These are phyloP conservation scores for Cairina moschata DNA, from an alignment of 2,113 vertebrate species.

Conservation along the genomic window DNA sequence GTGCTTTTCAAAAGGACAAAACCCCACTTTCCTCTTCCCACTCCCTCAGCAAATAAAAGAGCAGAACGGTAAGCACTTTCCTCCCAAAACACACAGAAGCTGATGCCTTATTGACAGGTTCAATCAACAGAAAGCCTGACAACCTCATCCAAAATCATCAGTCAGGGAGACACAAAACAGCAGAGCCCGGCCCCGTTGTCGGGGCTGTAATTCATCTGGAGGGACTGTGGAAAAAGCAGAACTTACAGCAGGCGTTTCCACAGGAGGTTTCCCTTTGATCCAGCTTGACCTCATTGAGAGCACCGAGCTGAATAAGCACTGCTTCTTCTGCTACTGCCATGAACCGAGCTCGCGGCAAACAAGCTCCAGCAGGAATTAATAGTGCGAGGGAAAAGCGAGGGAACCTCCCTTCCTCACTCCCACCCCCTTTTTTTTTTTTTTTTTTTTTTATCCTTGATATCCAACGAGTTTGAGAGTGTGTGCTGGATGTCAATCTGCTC, in stretches of 20 bases:
- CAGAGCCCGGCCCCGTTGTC: neutral
- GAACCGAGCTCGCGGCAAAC: neutral
- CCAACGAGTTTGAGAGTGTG: neutral
- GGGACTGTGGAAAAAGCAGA: neutral
- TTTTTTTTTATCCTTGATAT: neutral
- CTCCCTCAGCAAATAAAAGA: neutral
- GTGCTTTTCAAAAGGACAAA: slow-evolving; percentile 35
- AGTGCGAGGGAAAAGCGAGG: neutral
- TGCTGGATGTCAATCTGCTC: slow-evolving; percentile 28
- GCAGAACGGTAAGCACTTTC: neutral
- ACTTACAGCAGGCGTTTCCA: slow-evolving; percentile 73
- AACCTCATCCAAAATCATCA: neutral
- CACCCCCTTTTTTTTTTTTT: neutral
- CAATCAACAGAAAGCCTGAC: neutral
- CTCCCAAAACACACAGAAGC: neutral
- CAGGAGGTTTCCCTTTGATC: slow-evolving; percentile 73
- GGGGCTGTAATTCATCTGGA: neutral
- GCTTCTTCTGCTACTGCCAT: slow-evolving; percentile 4
- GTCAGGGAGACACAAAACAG: neutral
- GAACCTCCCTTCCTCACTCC: slow-evolving; percentile 7
- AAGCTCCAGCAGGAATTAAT: neutral
- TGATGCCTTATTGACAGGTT: neutral
- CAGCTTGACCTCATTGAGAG: slow-evolving; percentile 78
- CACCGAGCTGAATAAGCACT: slow-evolving; percentile 15
- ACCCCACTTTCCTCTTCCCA: neutral